These are phyloP conservation scores for Botia kubotai DNA, from an alignment of 2,797 vertebrate species.

Conservation along the genomic window DNA sequence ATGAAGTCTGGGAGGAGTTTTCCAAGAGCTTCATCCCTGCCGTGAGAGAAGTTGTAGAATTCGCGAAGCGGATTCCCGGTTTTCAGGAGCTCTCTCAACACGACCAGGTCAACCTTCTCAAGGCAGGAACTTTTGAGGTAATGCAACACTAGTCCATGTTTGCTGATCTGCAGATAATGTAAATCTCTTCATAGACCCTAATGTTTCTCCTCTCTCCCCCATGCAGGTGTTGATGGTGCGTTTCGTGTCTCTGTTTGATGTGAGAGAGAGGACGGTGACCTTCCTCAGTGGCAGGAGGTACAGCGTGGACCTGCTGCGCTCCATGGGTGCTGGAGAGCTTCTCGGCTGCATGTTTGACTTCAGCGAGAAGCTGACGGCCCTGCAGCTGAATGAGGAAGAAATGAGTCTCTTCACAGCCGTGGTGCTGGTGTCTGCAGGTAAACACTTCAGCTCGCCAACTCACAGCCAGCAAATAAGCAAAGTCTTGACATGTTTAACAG, in stretches of 20 bases:
- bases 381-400: constrained; percentile 90
- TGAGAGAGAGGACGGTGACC: constrained; percentile 90
- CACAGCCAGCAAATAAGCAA: neutral
- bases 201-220: constrained; percentile 35
- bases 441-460: constrained; percentile 50
- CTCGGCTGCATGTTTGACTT: constrained; percentile 98
- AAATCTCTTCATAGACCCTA: neutral
- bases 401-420: constrained; percentile 97
- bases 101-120: constrained; percentile 95
- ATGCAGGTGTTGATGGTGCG: constrained; percentile 95
- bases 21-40: constrained; percentile 97
- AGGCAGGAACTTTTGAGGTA: constrained; percentile 98
- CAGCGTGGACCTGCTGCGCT: constrained; percentile 87
- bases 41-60: constrained; percentile 96
- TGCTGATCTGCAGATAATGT: neutral
- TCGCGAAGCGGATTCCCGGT: constrained; percentile 94
- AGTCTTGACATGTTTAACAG: neutral
- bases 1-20: constrained; percentile 99
- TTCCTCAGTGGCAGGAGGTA: constrained; percentile 95
- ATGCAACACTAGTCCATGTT: neutral
- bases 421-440: constrained; percentile 97
- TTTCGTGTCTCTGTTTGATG: constrained; percentile 93
- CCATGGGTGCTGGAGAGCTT: constrained; percentile 92
- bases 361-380: constrained; percentile 91
- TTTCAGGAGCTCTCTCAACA: constrained; percentile 93